Base-by-base conservation (phyloP, 2,888 invertebrate species). In the Tubiluchus corallicola region DNA sequence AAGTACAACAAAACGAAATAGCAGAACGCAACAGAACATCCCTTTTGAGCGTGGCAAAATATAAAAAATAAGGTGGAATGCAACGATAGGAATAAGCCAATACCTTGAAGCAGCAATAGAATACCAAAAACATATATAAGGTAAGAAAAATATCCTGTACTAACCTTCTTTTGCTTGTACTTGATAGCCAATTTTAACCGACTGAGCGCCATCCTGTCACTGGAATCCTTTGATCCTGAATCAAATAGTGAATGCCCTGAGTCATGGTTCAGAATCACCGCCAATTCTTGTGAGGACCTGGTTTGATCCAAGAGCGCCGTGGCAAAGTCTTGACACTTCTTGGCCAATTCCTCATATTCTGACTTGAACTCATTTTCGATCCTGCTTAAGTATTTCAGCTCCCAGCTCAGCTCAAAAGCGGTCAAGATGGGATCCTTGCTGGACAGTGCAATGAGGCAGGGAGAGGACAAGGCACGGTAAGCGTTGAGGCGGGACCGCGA, bases 381-480 rank as follows among this genome's bases (percentile, higher is more conserved):
- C 59, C 88, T 85, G 57, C 88, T 88, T 44, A 96, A 74, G 51
- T 90, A 78, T 46, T 90, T 76, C 53, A 96, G 72, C 67, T 96
- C 94, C 88, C 92, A 94, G 48, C 88, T 88, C 49, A 96, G 73
- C 69, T 96, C 92, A 67, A 96, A 96, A 39, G 96, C 92, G 15
- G 94, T 94, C 52, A 96, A 74, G 57, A 96, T 92, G 38, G 96
- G 94, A 67, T 96, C 96, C 68, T 92, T 90, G 53, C 88, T 88
- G 52, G 90, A 92, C 48, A 96, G 75, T 38, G 92, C 87, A 58
- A 96, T 92, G 52, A 96, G 75, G 43, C 90, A 92, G 5, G 96
- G 94, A 54, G 87, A 87, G 45, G 94, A 88, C 53, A 96, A 72
- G 3, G 96, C 92, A 50, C 90, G 75, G 70, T 96, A 96, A 41